These are phyloP conservation scores for Canis aureus DNA, from an alignment of 2,113 vertebrate species.

Conservation along the genomic window DNA sequence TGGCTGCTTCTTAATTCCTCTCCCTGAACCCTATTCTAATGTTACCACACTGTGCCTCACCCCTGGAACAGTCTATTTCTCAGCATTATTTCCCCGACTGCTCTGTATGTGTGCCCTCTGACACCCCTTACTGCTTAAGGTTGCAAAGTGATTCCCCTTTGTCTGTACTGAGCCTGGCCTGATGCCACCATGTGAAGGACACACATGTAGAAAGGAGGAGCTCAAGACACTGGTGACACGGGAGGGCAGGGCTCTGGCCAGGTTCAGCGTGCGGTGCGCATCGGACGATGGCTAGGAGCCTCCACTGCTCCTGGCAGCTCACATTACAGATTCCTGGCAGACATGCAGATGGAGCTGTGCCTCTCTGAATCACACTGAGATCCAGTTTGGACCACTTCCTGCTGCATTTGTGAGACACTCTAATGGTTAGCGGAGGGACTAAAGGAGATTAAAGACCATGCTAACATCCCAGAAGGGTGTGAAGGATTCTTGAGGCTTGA, in stretches of 20 bases:
- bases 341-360: rapidly evolving
- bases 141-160: not conserved
- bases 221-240: rapidly evolving
- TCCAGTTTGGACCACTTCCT: rapidly evolving
- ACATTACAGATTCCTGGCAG: rapidly evolving
- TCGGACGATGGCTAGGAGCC: rapidly evolving
- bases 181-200: rapidly evolving
- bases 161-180: not conserved
- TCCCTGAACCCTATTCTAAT: not conserved
- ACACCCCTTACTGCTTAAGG: not conserved
- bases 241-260: not conserved
- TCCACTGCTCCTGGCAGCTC: not conserved
- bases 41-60: not conserved
- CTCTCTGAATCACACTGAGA: not conserved
- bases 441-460: not conserved
- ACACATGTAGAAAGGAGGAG: rapidly evolving
- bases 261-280: rapidly evolving
- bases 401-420: too few relatives aligned
- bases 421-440: rapidly evolving
- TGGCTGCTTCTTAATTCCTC: not conserved
- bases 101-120: rapidly evolving
- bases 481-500: not conserved
- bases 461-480: not conserved
- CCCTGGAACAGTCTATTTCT: rapidly evolving
- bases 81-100: not conserved